phyloP scores from a whole-genome alignment of 2,888 invertebrate genomes.

The Formica aserva region DNA sequence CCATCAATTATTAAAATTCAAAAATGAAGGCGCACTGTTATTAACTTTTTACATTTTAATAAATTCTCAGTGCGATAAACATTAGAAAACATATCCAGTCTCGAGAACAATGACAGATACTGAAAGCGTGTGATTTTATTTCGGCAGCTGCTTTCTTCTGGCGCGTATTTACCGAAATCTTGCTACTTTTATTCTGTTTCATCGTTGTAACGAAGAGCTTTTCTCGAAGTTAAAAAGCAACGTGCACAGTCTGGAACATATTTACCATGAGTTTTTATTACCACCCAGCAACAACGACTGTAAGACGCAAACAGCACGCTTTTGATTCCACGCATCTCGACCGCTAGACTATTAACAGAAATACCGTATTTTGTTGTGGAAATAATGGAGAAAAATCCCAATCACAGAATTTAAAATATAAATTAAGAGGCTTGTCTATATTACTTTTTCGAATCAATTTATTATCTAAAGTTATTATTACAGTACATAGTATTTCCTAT shows the following conservation, averaged over 20 bases:
- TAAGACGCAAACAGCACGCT: constrained; percentile 13
- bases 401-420: not conserved
- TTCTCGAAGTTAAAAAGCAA: constrained; percentile 34
- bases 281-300: constrained; percentile 2
- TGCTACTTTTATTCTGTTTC: constrained; percentile 26
- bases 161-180: constrained; percentile 29
- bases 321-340: constrained; percentile 26
- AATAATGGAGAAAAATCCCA: not conserved
- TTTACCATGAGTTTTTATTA: constrained; percentile 38
- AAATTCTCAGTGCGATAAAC: not conserved
- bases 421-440: not conserved
- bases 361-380: not conserved
- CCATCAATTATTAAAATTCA: not conserved
- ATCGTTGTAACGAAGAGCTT: constrained; percentile 35
- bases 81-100: not conserved
- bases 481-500: not conserved
- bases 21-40: not conserved
- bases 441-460: not conserved
- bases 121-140: constrained; percentile 30
- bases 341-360: not conserved
- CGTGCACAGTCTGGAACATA: constrained; percentile 36
- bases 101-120: constrained; percentile 7
- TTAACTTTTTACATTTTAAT: not conserved
- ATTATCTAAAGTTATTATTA: not conserved
- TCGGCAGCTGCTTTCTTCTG: constrained; percentile 32